Conservation (phyloP, 2,888 invertebrate genomes). For the Torymus tubicola region DNA sequence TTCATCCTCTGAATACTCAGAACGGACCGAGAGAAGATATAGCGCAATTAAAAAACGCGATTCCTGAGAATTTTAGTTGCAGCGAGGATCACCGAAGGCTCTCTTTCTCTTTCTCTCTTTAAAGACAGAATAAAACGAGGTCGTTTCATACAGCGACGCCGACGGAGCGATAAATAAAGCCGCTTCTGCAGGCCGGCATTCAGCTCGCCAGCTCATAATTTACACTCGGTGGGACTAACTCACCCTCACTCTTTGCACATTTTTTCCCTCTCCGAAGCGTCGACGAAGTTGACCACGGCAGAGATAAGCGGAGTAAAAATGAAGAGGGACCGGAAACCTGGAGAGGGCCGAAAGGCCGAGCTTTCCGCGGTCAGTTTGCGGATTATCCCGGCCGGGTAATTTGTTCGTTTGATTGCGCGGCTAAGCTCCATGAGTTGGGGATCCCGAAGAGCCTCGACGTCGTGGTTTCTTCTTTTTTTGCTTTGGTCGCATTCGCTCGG, state of each 20-base stretch:
- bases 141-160: conserved; percentile 35
- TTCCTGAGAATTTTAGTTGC: conserved; percentile 12
- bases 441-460: no score
- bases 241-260: no score
- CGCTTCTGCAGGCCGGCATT: conserved; percentile 57
- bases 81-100: conserved; percentile 7
- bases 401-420: conserved; percentile 5
- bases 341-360: not conserved
- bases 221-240: conserved; percentile 60
- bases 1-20: no score
- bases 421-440: no score
- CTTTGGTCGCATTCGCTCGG: no score
- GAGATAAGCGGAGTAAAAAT: conserved; percentile 10
- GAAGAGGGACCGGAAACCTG: not conserved
- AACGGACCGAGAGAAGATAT: no score
- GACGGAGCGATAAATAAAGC: conserved; percentile 56
- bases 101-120: no score
- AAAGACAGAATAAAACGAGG: conserved; percentile 4
- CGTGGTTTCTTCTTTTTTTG: no score
- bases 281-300: not conserved
- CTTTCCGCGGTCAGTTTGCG: not conserved
- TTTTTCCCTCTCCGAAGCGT: conserved; percentile 3
- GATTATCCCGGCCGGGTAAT: not conserved
- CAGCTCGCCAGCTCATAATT: conserved; percentile 66
- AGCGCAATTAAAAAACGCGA: not conserved